Evolutionary conservation across 2,888 invertebrate species (phyloP), one percentile per base, ranked within the genome.

Genomic region (Hirtodrosophila cameraria): DNA sequence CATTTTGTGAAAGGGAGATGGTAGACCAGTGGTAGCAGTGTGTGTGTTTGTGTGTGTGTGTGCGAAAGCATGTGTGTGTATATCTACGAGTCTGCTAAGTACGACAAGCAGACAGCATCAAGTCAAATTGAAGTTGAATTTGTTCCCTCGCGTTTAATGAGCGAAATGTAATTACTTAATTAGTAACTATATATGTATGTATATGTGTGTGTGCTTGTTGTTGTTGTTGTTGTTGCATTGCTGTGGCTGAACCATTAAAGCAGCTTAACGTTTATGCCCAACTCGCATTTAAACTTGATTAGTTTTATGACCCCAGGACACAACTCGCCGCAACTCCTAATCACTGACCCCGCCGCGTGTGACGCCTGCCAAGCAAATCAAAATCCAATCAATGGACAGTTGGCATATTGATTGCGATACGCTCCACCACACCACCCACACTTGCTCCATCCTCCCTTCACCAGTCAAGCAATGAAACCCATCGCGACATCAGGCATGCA

Each of bases 91-190:
- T 76, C 66, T 58, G 52, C 61, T 59, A 46, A 57, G 45, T 30
- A 30, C 13, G 18, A 25, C 30, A 54, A 33, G 8, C 16, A 61
- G 65, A 75, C 75, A 65, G 65, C 78, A 67, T 79, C 76, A 74
- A 71, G 65, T 65, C 72, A 69, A 86, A 83, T 77, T 80, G 75
- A 64, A 77, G 81, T 80, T 86, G 81, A 86, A 86, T 83, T 70
- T 59, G 53, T 68, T 58, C 18, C 49, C 65, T 55, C 45, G 55
- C 62, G 77, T 77, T 87, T 74, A 85, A 85, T 87, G 85, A 85
- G 70, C 86, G 69, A 85, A 84, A 85, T 77, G 87, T 85, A 84
- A 84, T 84, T 84, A 84, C 83, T 84, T 85, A 84, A 87, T 87
- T 84, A 84, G 87, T 78, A 62, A 49, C 43, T 33, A 12, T 55